Evolutionary conservation across 2,888 invertebrate genomes (phyloP).

Genomic region (Mythimna vitellina): DNA sequence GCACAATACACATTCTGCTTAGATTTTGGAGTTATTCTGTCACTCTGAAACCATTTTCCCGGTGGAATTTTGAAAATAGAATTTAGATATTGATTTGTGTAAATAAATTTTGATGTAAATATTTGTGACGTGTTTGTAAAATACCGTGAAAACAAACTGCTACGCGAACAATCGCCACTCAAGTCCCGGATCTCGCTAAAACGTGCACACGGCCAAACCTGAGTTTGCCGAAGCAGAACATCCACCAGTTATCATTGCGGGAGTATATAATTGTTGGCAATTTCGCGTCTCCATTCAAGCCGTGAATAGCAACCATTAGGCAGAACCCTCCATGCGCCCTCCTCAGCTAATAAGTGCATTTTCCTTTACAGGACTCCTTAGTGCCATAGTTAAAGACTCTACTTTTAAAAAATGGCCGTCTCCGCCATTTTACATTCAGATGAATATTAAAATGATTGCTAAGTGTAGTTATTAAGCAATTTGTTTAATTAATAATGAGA

Average conservation of each 20-base stretch:
- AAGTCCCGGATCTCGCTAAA: constrained; percentile 59
- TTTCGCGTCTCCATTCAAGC: constrained; percentile 88
- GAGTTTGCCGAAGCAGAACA: constrained; percentile 80
- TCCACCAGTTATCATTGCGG: constrained; percentile 88
- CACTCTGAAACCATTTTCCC: constrained; percentile 56
- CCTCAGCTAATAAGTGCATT: constrained; percentile 90
- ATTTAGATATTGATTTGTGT: constrained; percentile 7
- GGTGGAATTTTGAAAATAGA: constrained; percentile 17
- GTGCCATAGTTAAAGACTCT: constrained; percentile 84
- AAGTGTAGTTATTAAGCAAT: constrained; percentile 83
- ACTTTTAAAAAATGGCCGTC: constrained; percentile 76
- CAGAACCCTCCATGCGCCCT: constrained; percentile 85
- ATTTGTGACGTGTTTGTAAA: neutral
- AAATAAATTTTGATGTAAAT: neutral
- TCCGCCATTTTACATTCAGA: constrained; percentile 69
- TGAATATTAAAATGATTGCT: constrained; percentile 76
- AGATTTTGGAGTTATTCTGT: constrained; percentile 70
- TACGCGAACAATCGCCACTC: constrained; percentile 39
- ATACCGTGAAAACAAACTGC: constrained; percentile 13
- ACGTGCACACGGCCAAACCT: constrained; percentile 68
- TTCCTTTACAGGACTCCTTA: constrained; percentile 87
- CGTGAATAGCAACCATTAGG: constrained; percentile 89
- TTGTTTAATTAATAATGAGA: constrained; percentile 71
- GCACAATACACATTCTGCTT: constrained; percentile 69
- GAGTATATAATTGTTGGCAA: constrained; percentile 90